Evolutionary conservation across 2,113 vertebrate species (phyloP), one percentile per base, ranked within the genome.

Genomic region (Plecotus auritus): DNA sequence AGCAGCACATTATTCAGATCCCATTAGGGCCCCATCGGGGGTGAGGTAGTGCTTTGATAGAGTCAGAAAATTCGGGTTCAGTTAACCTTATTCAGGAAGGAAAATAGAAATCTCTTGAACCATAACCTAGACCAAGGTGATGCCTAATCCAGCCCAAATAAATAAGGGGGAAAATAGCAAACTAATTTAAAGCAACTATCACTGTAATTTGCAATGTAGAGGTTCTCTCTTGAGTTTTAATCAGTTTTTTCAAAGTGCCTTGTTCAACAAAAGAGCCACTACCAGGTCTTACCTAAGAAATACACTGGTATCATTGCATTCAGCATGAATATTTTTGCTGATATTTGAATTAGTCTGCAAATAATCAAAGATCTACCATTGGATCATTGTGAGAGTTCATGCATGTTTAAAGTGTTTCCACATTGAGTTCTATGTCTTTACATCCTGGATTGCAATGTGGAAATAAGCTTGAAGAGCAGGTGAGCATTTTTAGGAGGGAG

Each of bases 1-100:
- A 64, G 76, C 77, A 96, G 92, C 80, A 54, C 80, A 67, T 95
- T 94, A 96, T 97, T 97, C 93, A 97, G 88, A 97, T 97, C 96
- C 97, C 90, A 95, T 97, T 94, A 97, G 91, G 73, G 32, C 49
- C 28, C 64, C 16, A 94, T 90, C 80, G 70, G 67, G 90, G 76
- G 42, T 90, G 49, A 97, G 95, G 82, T 56, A 82, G 56, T 73
- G 83, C 95, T 97, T 96, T 96, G 96, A 96, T 51, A 90, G 93
- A 83, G 89, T 26, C 47, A 83, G 67, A 85, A 96, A 96, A 95
- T 69, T 88, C 22, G 16, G 32, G 76, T 22, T 95, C 40, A 22
- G 70, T 94, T 97, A 95, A 90, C 28, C 91, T 96, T 67, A 93
- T 97, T 97, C 95, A 96, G 70, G 84, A 74, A 93, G 59, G 95